Conservation (phyloP, 1,140 invertebrate species). For the Cataglyphis hispanica region DNA sequence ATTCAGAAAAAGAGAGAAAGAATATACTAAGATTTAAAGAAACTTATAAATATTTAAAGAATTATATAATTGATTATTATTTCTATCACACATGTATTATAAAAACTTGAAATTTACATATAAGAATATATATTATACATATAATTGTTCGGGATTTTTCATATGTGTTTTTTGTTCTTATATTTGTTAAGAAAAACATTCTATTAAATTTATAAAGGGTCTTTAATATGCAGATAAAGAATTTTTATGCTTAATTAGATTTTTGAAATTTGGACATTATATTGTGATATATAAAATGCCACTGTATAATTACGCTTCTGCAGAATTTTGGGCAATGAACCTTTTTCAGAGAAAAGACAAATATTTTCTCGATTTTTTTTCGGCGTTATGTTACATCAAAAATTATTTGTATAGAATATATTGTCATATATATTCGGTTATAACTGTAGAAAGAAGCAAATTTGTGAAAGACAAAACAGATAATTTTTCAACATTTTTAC, state of each 20-base stretch:
- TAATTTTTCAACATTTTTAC: not conserved
- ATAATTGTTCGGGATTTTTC: not conserved
- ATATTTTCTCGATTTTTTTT: not conserved
- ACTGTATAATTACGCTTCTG: not conserved
- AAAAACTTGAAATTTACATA: not conserved
- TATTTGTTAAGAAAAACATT: not conserved
- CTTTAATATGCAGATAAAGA: not conserved
- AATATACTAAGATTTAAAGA: not conserved
- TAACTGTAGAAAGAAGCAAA: not conserved
- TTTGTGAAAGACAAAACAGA: not conserved
- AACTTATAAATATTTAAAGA: not conserved
- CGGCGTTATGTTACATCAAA: not conserved
- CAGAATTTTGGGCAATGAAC: not conserved
- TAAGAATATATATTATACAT: not conserved
- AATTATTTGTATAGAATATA: not conserved
- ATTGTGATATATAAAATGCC: not conserved
- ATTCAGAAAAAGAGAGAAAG: too few species aligned
- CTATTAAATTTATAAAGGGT: too few species aligned
- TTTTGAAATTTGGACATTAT: not conserved
- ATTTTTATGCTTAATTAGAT: not conserved
- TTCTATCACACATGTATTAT: not conserved
- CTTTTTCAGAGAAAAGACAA: not conserved
- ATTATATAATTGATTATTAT: not conserved
- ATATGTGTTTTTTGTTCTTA: not conserved
- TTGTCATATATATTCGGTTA: not conserved